Percentiles rank a stretch among this genome's conserved stretches.
phyloP scores from a whole-genome alignment of 2,888 invertebrate genomes.

The Conomelus anceps region DNA sequence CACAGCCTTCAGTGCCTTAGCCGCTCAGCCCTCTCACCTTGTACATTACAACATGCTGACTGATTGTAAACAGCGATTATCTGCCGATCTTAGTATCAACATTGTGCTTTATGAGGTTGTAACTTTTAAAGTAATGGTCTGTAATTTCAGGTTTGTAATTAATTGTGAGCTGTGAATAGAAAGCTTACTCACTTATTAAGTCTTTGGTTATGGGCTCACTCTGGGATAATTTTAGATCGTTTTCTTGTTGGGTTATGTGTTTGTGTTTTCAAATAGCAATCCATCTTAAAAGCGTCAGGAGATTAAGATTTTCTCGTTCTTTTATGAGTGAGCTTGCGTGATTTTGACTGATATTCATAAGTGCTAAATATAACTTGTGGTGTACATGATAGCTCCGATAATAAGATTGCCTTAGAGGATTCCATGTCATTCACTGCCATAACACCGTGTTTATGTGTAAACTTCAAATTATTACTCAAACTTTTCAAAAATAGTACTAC shows the following conservation, averaged over 20 bases:
- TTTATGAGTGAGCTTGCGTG: neutral
- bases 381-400: neutral
- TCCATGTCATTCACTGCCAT: neutral
- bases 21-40: neutral
- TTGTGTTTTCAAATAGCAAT: neutral
- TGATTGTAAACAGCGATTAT: neutral
- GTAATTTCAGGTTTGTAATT: neutral
- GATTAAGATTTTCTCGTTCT: neutral
- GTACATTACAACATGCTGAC: neutral
- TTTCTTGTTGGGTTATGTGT: neutral
- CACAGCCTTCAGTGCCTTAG: no score
- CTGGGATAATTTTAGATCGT: neutral
- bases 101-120: neutral
- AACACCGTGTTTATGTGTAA: no score
- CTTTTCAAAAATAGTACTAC: no score
- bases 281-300: neutral
- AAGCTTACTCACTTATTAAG: neutral
- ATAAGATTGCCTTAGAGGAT: neutral
- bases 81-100: neutral
- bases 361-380: neutral
- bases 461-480: no score
- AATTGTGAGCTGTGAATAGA: neutral
- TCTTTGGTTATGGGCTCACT: neutral
- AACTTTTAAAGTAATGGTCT: neutral
- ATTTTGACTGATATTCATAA: neutral